phyloP scores from a whole-genome alignment of 2,888 invertebrate genomes.

The Neoscelio sp. region DNA sequence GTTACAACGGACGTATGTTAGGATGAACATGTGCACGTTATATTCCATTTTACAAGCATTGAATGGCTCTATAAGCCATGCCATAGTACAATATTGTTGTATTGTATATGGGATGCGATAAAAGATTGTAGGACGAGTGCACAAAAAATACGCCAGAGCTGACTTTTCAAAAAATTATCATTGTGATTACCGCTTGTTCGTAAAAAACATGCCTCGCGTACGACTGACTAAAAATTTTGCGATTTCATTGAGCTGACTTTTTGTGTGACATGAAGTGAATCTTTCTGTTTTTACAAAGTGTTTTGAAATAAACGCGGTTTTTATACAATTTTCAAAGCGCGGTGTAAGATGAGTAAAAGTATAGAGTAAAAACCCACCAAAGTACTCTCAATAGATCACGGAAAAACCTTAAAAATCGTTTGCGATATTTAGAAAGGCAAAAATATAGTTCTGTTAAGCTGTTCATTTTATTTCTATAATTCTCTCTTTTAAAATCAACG shows the following conservation, averaged over 20 bases:
- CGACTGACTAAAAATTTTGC: constrained; percentile 11
- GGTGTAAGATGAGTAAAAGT: too few relatives aligned
- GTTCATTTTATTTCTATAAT: too few relatives aligned
- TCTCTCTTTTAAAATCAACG: too few relatives aligned
- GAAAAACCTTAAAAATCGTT: too few relatives aligned
- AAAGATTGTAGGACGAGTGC: constrained; percentile 17
- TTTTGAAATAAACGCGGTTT: constrained; percentile 17
- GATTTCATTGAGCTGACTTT: constrained; percentile 14
- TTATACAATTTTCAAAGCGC: constrained; percentile 2
- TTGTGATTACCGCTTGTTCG: constrained; percentile 40
- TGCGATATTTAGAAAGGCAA: too few relatives aligned
- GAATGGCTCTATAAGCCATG: constrained; percentile 46
- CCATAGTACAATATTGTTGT: constrained; percentile 42
- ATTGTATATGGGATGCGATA: constrained; percentile 27
- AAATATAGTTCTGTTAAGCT: too few relatives aligned
- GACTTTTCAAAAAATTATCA: constrained; percentile 47
- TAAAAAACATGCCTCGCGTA: constrained; percentile 8
- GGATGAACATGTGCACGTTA: constrained; percentile 47
- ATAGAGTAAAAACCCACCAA: too few relatives aligned
- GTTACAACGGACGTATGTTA: constrained; percentile 46
- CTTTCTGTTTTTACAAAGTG: constrained; percentile 4
- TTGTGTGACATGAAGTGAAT: not conserved
- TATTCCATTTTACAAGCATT: constrained; percentile 50
- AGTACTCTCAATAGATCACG: too few relatives aligned
- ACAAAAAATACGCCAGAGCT: constrained; percentile 19